phyloP scores from a whole-genome alignment of 2,113 vertebrate species.

The Fukomys damarensis region DNA sequence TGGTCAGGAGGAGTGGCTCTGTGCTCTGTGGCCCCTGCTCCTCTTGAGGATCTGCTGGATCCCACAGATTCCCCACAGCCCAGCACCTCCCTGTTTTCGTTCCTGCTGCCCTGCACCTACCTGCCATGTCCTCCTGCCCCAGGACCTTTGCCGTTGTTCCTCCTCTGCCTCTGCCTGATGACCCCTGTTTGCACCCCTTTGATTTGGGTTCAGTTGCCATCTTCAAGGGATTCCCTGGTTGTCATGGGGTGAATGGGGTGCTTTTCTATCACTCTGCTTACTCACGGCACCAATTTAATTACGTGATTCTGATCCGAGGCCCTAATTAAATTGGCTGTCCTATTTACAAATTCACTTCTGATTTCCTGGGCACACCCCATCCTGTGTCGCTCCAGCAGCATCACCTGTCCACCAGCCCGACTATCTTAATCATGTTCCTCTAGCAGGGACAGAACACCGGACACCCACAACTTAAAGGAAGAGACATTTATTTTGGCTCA shows the following conservation, averaged over 20 bases:
- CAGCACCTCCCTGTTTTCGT: too few species aligned
- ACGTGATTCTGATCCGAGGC: conserved; percentile 76
- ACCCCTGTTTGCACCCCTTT: rapidly evolving
- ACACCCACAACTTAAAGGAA: neutral
- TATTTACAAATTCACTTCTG: rapidly evolving
- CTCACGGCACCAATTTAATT: conserved; percentile 75
- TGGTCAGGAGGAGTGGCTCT: neutral
- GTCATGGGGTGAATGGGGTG: neutral
- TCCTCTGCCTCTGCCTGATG: rapidly evolving
- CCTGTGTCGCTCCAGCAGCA: rapidly evolving
- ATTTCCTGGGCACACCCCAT: rapidly evolving
- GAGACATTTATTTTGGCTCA: neutral
- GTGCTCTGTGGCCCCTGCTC: rapidly evolving
- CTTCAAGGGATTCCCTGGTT: neutral
- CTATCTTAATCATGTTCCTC: neutral
- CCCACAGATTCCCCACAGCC: too few species aligned
- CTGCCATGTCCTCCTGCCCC: rapidly evolving
- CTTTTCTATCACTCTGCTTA: conserved; percentile 55
- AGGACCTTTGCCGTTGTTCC: neutral
- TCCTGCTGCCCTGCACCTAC: too few species aligned
- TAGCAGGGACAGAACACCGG: neutral
- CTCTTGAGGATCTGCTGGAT: neutral
- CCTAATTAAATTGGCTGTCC: conserved; percentile 67
- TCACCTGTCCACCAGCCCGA: neutral
- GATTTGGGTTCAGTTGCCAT: rapidly evolving